Conservation (phyloP, 2,888 invertebrate genomes). For the Rotaria socialis region DNA sequence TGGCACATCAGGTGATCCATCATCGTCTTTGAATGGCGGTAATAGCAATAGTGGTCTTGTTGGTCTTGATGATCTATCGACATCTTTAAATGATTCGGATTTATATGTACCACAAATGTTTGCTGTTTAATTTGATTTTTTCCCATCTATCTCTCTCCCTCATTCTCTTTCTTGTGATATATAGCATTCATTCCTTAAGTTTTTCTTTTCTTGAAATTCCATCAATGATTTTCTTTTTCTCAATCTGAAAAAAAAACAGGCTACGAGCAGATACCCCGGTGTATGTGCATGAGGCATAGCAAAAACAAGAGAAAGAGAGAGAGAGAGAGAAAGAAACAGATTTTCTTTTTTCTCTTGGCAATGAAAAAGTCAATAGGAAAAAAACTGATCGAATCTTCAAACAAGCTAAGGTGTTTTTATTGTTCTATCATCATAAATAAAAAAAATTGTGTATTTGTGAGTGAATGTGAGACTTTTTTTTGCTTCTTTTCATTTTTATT, state of each 20-base stretch:
- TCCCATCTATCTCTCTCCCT: neutral
- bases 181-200: constrained; percentile 17
- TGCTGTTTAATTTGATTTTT: neutral
- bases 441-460: constrained; percentile 29
- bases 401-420: constrained; percentile 14
- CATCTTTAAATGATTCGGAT: constrained; percentile 29
- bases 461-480: neutral
- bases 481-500: constrained; percentile 18
- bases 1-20: neutral
- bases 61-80: constrained; percentile 23
- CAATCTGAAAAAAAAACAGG: neutral
- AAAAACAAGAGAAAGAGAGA: neutral
- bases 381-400: constrained; percentile 12
- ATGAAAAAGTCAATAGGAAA: neutral
- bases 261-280: constrained; percentile 37
- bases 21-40: neutral
- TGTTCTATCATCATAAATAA: constrained; percentile 24
- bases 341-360: neutral
- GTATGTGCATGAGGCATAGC: constrained; percentile 19
- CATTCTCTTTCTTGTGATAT: constrained; percentile 1
- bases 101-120: constrained; percentile 35
- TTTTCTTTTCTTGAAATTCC: neutral
- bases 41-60: neutral
- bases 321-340: neutral
- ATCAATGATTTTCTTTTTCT: constrained; percentile 12